Evolutionary conservation across 2,113 vertebrate species (phyloP).

Genomic region (Telmatochromis sp.): DNA sequence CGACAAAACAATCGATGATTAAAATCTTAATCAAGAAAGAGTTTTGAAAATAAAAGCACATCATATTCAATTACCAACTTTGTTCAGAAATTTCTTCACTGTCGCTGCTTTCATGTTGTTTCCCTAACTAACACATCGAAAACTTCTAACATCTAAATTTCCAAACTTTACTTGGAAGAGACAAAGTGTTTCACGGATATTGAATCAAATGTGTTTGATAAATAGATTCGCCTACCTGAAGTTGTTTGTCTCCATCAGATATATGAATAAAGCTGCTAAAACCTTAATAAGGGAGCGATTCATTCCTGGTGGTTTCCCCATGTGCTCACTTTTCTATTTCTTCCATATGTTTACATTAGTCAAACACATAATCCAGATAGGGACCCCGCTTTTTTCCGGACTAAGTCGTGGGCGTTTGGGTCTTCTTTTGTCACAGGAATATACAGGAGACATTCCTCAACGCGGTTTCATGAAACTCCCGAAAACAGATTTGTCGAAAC

Average conservation of each 20-base stretch:
- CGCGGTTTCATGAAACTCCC: conserved; percentile 58
- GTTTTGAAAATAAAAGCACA: neutral
- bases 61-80: neutral
- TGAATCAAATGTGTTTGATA: neutral
- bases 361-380: conserved; percentile 62
- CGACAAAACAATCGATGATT: neutral
- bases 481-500: conserved; percentile 53
- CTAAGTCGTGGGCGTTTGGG: conserved; percentile 32
- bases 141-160: neutral
- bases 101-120: neutral
- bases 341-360: conserved; percentile 63
- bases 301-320: conserved; percentile 90
- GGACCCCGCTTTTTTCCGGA: conserved; percentile 35
- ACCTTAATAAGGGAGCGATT: conserved; percentile 86
- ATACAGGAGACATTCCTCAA: conserved; percentile 63
- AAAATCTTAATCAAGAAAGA: neutral
- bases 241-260: conserved; percentile 86
- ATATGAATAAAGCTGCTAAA: conserved; percentile 90
- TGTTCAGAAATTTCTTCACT: neutral
- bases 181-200: neutral
- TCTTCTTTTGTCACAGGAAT: conserved; percentile 39
- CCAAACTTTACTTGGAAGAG: neutral
- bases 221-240: conserved; percentile 81
- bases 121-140: neutral
- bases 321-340: conserved; percentile 68